Evolutionary conservation across 2,888 invertebrate genomes (phyloP).

Genomic region (Leucania comma): DNA sequence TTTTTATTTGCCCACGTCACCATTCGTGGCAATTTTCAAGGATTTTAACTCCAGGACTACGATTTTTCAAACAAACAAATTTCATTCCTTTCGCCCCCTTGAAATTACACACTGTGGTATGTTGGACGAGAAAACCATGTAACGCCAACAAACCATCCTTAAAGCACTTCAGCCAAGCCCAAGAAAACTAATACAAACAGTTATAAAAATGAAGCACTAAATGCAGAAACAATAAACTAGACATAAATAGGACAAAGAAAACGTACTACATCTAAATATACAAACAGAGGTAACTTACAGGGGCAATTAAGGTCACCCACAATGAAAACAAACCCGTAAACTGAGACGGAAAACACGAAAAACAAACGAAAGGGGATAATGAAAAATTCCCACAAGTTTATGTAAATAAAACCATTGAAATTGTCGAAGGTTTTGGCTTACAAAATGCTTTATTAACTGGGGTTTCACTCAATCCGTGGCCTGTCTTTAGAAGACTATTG

Average conservation of each 20-base stretch:
- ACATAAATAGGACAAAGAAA: slow-evolving; percentile 4
- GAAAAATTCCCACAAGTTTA: slow-evolving; percentile 29
- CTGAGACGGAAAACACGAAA: slow-evolving; percentile 1
- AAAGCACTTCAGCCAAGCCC: neutral
- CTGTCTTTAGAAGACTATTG: slow-evolving; percentile 12
- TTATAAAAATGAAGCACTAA: slow-evolving; percentile 6
- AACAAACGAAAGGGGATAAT: slow-evolving; percentile 25
- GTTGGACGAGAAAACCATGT: too few species aligned
- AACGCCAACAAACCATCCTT: too few species aligned
- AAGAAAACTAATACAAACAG: neutral
- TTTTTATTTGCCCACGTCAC: too few species aligned
- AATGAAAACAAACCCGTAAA: slow-evolving; percentile 30
- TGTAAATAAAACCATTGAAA: slow-evolving; percentile 35
- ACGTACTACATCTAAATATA: slow-evolving; percentile 7
- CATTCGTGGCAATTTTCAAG: too few species aligned
- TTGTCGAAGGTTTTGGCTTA: slow-evolving; percentile 2
- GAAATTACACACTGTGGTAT: too few species aligned
- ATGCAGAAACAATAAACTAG: neutral
- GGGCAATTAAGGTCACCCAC: slow-evolving; percentile 15
- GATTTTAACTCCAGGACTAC: too few species aligned
- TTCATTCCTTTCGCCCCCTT: too few species aligned
- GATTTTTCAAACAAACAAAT: too few species aligned
- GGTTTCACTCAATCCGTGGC: neutral
- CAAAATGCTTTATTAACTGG: slow-evolving; percentile 35
- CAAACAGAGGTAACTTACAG: slow-evolving; percentile 17